Conservation (phyloP, 2,888 invertebrate genomes). For the Salpingus planirostris region DNA sequence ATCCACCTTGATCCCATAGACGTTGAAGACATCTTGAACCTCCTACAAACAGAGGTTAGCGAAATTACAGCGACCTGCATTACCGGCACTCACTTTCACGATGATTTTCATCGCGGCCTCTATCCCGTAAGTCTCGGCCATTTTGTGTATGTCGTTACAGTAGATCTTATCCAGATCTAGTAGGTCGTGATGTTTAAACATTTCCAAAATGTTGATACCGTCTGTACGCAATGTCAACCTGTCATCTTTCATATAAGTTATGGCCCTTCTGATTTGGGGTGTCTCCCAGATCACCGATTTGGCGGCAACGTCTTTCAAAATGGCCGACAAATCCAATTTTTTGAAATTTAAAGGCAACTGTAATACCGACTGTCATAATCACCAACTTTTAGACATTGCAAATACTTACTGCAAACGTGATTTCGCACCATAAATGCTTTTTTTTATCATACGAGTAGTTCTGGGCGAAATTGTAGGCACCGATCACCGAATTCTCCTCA, state of each 20-base stretch:
- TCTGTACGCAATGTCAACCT: constrained; percentile 77
- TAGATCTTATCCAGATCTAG: constrained; percentile 77
- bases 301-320: constrained; percentile 60
- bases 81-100: constrained; percentile 63
- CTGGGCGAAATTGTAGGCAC: constrained; percentile 30
- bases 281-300: constrained; percentile 73
- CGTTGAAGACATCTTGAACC: constrained; percentile 91
- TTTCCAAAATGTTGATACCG: constrained; percentile 88
- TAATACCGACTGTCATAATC: constrained; percentile 12
- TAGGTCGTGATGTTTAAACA: constrained; percentile 72
- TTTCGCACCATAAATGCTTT: constrained; percentile 74
- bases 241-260: constrained; percentile 62
- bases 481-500: constrained; percentile 36
- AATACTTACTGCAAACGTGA: constrained; percentile 59
- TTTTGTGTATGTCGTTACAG: constrained; percentile 88
- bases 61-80: too few relatives aligned
- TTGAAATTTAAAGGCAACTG: constrained; percentile 52
- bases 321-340: constrained; percentile 66
- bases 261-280: constrained; percentile 72
- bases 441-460: constrained; percentile 69
- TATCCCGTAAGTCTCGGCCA: constrained; percentile 87
- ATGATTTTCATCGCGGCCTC: constrained; percentile 91
- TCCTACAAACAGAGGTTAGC: constrained; percentile 58
- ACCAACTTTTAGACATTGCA: constrained; percentile 4
- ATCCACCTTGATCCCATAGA: constrained; percentile 94